Base-by-base conservation (phyloP, 2,888 invertebrate genomes). In the Agrypnus murinus region DNA sequence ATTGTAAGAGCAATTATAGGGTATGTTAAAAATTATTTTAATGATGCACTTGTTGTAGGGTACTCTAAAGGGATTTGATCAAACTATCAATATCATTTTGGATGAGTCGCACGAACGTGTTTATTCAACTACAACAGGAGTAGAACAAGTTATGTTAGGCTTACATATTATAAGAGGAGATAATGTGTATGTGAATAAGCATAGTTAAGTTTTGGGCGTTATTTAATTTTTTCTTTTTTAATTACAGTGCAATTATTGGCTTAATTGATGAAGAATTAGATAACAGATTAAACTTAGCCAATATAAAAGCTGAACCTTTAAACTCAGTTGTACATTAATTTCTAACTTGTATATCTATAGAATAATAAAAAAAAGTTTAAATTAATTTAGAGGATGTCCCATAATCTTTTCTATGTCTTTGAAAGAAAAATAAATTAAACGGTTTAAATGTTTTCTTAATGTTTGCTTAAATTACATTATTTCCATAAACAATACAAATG, bases 31-130 rank as follows among this genome's bases (percentile, higher is more conserved):
- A 2, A 38, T 7, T 4, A 38, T 12, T 2, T 10, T 38, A 38
- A 38, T 12, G 2, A n/a, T 43, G 3, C 10, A 71, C 64, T 0
- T 71, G n/a, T 86, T 86, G 72, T 78, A 93, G 93, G 99, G 99
- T 50, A 96, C 97, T 0, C 86, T 99, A 73, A 98, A 98, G 86
- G 99, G 99, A 32, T 99, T 98, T 86, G 99, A 99, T 86, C 99
- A 99, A 87, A 97, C 98, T n/a, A 97, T 99, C 77, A 99, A 99
- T 84, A 89, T 99, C 75, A 98, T 99, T 80, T 87, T 99, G 75
- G 98, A 99, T 83, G 99, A 99, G 86, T 97, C 98, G 36, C 98
- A 98, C 83, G 99, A 99, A 86, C 89, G 99, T 80, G 98, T 99
- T n/a, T 99, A 96, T 86, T 98, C 97, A 57, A 92, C 94, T 8